Evolutionary conservation across 64 coral and sea anemone species (phyloP), one percentile per base, ranked within the genome.

Genomic region (Stylophora pistillata): DNA sequence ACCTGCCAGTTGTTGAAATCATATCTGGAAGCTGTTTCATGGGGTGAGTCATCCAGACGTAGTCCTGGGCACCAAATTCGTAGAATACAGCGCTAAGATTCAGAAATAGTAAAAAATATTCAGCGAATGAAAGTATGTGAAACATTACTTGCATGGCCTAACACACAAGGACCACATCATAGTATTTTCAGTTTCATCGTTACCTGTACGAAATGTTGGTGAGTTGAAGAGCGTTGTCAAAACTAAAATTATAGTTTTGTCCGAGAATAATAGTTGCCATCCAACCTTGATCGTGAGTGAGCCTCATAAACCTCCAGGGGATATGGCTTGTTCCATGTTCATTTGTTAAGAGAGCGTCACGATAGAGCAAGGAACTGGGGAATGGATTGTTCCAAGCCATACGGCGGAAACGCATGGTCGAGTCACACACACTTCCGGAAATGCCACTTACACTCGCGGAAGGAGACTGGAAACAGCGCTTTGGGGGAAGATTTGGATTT

Each of bases 151-250:
- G 37, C 37, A 47, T 47, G 37, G 37, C 7, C 37, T 47, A 47
- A 47, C 26, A 60, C 13, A 60, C 58, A 12, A 9, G 17, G 58
- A 60, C 5, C 23, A 25, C 21, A 68, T 26, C 11, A 55, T 53
- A 32, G 37, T 20, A 23, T 17, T 13, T 18, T 28, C 1, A 55
- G 23, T 55, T 30, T 28, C 20, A 21, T 20, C 0, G 15, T 47
- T 47, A 93, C 91, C 91, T 93, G 85, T 95, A 95, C 25, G 94
- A 92, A 56, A 95, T 95, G 56, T 95, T 95, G 68, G 82, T 95
- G 13, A 92, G 55, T 0, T 88, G 89, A 72, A 85, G 69, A 4
- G 78, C 85, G 30, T 86, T 77, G 25, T 78, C 60, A 81, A 77
- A 95, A 41, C 32, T 78, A 4, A 95, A 76, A 56, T 82, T 85